Evolutionary conservation across 2,113 vertebrate species (phyloP), one percentile per base, ranked within the genome.

Genomic region (Rissa tridactyla): DNA sequence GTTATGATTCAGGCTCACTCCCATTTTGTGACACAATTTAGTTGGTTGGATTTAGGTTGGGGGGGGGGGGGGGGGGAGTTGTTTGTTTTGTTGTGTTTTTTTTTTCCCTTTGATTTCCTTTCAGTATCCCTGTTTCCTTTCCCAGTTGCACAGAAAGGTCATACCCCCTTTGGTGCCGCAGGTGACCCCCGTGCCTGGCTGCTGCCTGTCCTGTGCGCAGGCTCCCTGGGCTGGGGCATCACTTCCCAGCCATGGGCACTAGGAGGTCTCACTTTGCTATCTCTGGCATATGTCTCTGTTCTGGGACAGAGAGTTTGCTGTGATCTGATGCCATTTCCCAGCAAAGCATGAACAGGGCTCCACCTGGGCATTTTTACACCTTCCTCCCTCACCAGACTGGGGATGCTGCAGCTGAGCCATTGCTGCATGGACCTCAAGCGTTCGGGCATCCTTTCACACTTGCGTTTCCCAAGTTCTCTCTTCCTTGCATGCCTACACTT

Each of bases 151-250:
- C n/a, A 14, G 65, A 71, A 55, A 91, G 54, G 71, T 13, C 7
- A 1, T 5, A 9, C n/a, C n/a, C 16, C 29, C 8, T 26, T 13
- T 6, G 6, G 42, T 34, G 57, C 34, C 13, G 1, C 40, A 13
- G n/a, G 32, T 6, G 32, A 11, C 6, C 18, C 27, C n/a, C 1
- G 0, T 8, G 10, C 21, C 25, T 57, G 55, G 27, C 27, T 55
- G 72, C 66, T 62, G 29, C 3, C 23, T 40, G 65, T 49, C 58
- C 49, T 15, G 5, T 4, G 19, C 10, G 16, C 40, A 19, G 4
- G 6, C 14, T 22, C 34, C 38, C 62, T 17, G 22, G 5, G 30
- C 34, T 51, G 22, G 46, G 6, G 34, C 25, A 13, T 3, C 7
- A n/a, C 16, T 17, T 46, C 49, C 49, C 84, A 69, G 23, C 17